Evolutionary conservation across 1,140 invertebrate species (phyloP).

Genomic region (Magallana angulata): DNA sequence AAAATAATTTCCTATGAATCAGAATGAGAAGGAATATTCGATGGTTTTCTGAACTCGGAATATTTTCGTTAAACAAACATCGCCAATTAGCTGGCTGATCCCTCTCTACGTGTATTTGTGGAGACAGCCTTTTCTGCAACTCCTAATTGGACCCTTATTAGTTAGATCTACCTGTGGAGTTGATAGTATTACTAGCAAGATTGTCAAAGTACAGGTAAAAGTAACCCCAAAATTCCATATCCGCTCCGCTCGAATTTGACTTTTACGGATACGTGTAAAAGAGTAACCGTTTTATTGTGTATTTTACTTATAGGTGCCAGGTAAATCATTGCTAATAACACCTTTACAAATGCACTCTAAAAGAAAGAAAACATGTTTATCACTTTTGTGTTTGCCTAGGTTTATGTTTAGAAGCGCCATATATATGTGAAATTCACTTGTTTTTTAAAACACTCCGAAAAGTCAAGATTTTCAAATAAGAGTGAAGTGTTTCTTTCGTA

Average conservation of each 20-base stretch:
- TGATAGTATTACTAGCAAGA: neutral
- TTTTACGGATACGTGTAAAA: no score
- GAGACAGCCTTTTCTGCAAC: neutral
- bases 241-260: no score
- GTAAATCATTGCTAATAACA: neutral
- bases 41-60: neutral
- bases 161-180: neutral
- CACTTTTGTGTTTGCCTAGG: neutral
- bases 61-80: conserved; percentile 25
- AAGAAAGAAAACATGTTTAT: neutral
- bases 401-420: neutral
- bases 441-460: neutral
- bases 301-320: neutral
- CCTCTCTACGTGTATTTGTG: neutral
- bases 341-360: conserved; percentile 9
- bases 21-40: neutral
- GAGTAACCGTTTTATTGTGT: no score
- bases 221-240: no score
- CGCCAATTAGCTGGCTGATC: neutral
- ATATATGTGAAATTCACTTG: conserved; percentile 2
- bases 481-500: conserved; percentile 11
- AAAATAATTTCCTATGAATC: no score
- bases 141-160: conserved; percentile 27
- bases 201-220: no score
- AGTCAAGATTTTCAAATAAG: neutral